phyloP scores from a whole-genome alignment of 2,797 vertebrate species.

The Centropyge bicolor region DNA sequence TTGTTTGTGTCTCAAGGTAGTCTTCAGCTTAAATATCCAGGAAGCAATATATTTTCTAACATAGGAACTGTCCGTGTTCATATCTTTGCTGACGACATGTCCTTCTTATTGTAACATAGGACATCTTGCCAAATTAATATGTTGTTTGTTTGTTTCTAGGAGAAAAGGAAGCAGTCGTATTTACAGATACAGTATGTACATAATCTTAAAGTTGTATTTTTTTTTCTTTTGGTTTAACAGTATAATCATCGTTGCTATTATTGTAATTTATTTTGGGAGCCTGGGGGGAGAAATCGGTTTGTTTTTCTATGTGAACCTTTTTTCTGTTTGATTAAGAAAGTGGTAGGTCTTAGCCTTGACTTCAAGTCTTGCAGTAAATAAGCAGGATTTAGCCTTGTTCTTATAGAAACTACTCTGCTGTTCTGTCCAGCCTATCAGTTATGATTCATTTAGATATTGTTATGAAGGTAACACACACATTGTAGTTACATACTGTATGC shows the following conservation, averaged over 20 bases:
- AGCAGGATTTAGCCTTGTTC: constrained; percentile 80
- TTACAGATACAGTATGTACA: constrained; percentile 78
- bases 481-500: constrained; percentile 65
- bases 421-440: constrained; percentile 64
- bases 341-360: constrained; percentile 76
- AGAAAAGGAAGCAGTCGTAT: constrained; percentile 67
- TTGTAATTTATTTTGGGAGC: constrained; percentile 79
- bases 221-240: constrained; percentile 63
- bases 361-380: constrained; percentile 68
- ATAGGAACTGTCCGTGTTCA: constrained; percentile 70
- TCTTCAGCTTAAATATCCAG: constrained; percentile 72
- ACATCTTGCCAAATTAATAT: constrained; percentile 77
- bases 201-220: constrained; percentile 79
- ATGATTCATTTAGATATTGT: constrained; percentile 55
- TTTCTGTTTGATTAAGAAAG: constrained; percentile 61
- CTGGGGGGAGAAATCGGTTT: constrained; percentile 22
- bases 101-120: constrained; percentile 69
- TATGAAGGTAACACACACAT: constrained; percentile 62
- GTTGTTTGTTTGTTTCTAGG: constrained; percentile 64
- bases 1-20: constrained; percentile 66
- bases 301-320: constrained; percentile 62
- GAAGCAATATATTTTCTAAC: constrained; percentile 85
- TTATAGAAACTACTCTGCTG: constrained; percentile 70
- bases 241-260: constrained; percentile 74
- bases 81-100: constrained; percentile 65